Evolutionary conservation across 2,797 vertebrate genomes (phyloP).

Genomic region (Babyrousa celebensis): DNA sequence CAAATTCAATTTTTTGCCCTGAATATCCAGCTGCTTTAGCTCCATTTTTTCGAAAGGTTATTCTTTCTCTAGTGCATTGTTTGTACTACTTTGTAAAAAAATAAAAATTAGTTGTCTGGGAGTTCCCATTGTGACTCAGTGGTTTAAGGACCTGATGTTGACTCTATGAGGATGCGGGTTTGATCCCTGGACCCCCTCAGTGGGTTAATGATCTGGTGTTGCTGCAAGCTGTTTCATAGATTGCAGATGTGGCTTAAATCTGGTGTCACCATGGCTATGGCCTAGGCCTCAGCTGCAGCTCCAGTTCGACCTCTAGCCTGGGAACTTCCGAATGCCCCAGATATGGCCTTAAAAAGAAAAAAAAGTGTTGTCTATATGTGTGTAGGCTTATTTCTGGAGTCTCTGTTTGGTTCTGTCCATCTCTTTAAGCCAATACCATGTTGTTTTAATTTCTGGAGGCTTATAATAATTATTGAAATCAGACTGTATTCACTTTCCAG

Average conservation of each 20-base stretch:
- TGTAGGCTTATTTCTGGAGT: neutral
- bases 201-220: too few species aligned
- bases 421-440: neutral
- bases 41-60: neutral
- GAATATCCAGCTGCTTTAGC: neutral
- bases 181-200: too few species aligned
- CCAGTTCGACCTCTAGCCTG: too few species aligned
- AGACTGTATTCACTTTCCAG: neutral
- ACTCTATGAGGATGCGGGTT: too few species aligned
- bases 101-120: neutral
- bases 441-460: neutral
- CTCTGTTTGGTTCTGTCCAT: neutral
- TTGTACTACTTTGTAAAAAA: neutral
- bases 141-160: too few species aligned
- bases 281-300: too few species aligned
- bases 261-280: too few species aligned
- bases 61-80: neutral
- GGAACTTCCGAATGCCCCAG: too few species aligned
- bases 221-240: too few species aligned
- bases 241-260: too few species aligned
- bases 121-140: too few species aligned
- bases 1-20: neutral
- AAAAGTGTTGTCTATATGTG: neutral
- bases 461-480: slow-evolving; percentile 4
- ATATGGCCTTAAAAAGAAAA: neutral